Percentiles rank a stretch among this genome's conserved stretches.
Conservation (phyloP, 2,888 invertebrate species). For the Enchytraeus crypticus region DNA sequence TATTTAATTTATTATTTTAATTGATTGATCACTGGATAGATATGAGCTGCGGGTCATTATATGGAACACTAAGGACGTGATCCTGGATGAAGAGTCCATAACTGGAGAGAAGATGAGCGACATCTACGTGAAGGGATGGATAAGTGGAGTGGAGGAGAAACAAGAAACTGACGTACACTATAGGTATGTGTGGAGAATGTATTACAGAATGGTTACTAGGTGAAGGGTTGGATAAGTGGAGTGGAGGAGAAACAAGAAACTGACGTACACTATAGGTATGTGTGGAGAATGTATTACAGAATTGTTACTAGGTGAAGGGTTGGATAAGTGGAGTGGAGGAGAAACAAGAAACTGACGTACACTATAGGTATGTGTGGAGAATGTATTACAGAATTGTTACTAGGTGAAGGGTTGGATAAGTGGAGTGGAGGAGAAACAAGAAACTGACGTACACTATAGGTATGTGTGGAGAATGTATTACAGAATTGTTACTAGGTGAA, state of each 20-base stretch:
- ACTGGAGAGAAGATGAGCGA: constrained; percentile 52
- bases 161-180: constrained; percentile 54
- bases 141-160: constrained; percentile 43
- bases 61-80: constrained; percentile 51
- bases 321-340: constrained; percentile 46
- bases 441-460: constrained; percentile 54
- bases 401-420: constrained; percentile 49
- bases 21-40: too few relatives aligned
- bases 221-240: constrained; percentile 47
- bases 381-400: too few relatives aligned
- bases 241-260: constrained; percentile 51
- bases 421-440: constrained; percentile 48
- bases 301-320: constrained; percentile 51
- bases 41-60: constrained; percentile 47
- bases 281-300: too few relatives aligned
- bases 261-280: constrained; percentile 53
- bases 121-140: constrained; percentile 52
- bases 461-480: too few relatives aligned
- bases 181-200: too few relatives aligned
- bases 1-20: too few relatives aligned
- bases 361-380: constrained; percentile 53
- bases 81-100: constrained; percentile 50
- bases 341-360: constrained; percentile 52
- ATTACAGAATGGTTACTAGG: too few relatives aligned
- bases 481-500: constrained; percentile 53